phyloP scores from a whole-genome alignment of 2,113 vertebrate species.

The Gallinago jamesoni region DNA sequence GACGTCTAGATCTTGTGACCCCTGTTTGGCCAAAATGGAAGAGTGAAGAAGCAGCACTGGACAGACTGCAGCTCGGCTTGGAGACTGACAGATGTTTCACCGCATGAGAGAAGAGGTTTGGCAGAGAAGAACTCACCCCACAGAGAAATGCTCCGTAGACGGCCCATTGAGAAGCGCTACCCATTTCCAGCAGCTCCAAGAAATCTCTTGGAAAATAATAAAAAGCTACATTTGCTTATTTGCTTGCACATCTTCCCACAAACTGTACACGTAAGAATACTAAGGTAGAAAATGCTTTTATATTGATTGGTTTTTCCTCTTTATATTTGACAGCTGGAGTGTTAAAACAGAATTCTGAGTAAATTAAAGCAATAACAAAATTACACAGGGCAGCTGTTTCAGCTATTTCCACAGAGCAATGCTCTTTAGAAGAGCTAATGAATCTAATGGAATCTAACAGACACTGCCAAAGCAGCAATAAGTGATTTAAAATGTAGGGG shows the following conservation, averaged over 20 bases:
- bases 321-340: slow-evolving; percentile 58
- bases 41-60: neutral
- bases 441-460: slow-evolving; percentile 68
- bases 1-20: neutral
- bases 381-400: slow-evolving; percentile 67
- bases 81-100: neutral
- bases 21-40: neutral
- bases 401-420: slow-evolving; percentile 46
- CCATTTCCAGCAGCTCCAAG: neutral
- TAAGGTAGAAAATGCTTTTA: slow-evolving; percentile 33
- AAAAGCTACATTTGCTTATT: neutral
- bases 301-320: slow-evolving; percentile 42
- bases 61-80: neutral
- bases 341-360: slow-evolving; percentile 63
- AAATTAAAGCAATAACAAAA: slow-evolving; percentile 72
- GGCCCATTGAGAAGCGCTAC: neutral
- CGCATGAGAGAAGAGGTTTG: neutral
- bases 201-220: neutral
- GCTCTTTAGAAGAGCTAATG: slow-evolving; percentile 68
- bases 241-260: neutral
- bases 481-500: slow-evolving; percentile 63
- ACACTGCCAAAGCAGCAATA: slow-evolving; percentile 57
- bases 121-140: neutral
- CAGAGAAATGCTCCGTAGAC: neutral
- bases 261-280: neutral